Percentiles rank a stretch among this genome's conserved stretches.
phyloP scores from a whole-genome alignment of 2,113 vertebrate species.

The Alouatta palliata region DNA sequence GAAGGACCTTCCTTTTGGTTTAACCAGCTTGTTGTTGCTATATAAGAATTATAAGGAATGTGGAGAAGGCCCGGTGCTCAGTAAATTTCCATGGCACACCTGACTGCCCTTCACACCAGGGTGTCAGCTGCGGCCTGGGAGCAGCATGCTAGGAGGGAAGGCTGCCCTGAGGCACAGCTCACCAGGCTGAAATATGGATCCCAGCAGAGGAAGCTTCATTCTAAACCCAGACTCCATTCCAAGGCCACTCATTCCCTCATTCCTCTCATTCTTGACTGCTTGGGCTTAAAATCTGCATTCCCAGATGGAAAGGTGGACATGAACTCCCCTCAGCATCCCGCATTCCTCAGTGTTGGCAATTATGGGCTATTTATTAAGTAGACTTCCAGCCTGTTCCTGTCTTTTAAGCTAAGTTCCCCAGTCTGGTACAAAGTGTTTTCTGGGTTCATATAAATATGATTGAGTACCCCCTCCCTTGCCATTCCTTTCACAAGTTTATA shows the following conservation, averaged over 20 bases:
- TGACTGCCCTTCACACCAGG: neutral
- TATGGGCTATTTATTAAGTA: neutral
- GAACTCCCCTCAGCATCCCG: neutral
- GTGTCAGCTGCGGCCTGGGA: neutral
- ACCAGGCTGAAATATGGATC: neutral
- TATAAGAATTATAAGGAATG: neutral
- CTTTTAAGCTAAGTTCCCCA: neutral
- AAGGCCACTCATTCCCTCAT: constrained; percentile 32
- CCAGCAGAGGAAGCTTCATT: neutral
- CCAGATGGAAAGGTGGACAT: neutral
- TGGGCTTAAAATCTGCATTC: constrained; percentile 35
- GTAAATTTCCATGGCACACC: constrained; percentile 72
- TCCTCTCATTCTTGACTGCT: constrained; percentile 64
- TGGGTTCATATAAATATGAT: neutral
- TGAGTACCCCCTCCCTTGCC: neutral
- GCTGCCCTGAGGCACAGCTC: neutral
- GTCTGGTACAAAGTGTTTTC: neutral
- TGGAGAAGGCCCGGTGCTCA: neutral
- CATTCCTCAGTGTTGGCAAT: neutral
- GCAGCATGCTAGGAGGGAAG: neutral
- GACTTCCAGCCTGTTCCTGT: neutral
- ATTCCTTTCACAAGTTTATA: neutral
- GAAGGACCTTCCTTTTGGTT: neutral
- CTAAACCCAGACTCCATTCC: constrained; percentile 40
- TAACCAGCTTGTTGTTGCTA: neutral